Percentiles rank a stretch among this genome's conserved stretches.
phyloP scores from a whole-genome alignment of 2,888 invertebrate genomes.

The Nipponacmea schrenckii region DNA sequence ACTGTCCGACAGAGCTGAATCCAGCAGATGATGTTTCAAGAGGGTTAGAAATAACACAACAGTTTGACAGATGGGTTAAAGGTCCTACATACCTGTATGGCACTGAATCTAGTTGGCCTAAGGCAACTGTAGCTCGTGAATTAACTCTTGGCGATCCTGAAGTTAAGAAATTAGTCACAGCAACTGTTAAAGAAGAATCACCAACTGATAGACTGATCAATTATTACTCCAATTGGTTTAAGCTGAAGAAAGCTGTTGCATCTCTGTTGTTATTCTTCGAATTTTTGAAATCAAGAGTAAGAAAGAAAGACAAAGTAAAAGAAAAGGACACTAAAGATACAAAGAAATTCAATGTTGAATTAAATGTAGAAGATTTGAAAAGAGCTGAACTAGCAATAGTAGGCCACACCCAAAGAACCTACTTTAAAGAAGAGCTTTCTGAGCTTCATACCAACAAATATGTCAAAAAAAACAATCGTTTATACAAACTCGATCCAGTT shows the following conservation, averaged over 20 bases:
- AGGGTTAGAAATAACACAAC: no score
- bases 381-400: neutral
- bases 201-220: neutral
- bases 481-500: conserved; percentile 10
- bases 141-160: neutral
- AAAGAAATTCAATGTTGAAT: no score
- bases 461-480: neutral
- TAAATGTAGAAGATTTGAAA: neutral
- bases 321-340: neutral
- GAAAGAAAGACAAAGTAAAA: no score
- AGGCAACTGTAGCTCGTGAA: neutral
- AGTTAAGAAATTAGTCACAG: neutral
- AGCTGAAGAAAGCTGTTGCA: neutral
- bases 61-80: no score
- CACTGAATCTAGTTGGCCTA: neutral
- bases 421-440: neutral
- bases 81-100: neutral
- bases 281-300: no score
- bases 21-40: neutral
- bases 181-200: neutral
- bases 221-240: neutral
- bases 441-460: no score
- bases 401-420: neutral
- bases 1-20: neutral
- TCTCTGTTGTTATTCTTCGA: neutral